Conservation (phyloP, 2,888 invertebrate genomes). For the Pilophorus perplexus region DNA sequence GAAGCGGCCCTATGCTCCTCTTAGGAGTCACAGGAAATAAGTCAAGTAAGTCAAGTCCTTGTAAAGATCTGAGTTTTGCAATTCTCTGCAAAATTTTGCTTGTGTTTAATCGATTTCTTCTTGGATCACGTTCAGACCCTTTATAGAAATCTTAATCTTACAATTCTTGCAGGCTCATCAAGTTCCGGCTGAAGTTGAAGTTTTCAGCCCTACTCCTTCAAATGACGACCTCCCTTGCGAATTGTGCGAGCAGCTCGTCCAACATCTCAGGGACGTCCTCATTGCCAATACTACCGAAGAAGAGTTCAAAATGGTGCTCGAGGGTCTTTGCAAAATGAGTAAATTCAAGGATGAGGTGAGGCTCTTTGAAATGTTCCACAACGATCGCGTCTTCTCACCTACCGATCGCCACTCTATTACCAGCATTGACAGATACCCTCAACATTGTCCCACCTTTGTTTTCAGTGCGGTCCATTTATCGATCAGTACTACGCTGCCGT, state of each 20-base stretch:
- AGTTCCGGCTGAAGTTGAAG: constrained; percentile 1
- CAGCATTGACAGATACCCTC: too few relatives aligned
- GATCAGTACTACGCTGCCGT: constrained; percentile 74
- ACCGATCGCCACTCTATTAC: too few relatives aligned
- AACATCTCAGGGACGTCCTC: constrained; percentile 74
- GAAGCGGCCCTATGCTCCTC: too few relatives aligned
- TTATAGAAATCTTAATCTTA: background rate
- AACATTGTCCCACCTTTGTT: too few relatives aligned
- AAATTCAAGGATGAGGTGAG: constrained; percentile 64
- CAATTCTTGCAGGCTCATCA: background rate
- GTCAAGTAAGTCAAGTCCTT: too few relatives aligned
- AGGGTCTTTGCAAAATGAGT: constrained; percentile 71
- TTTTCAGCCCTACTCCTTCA: background rate
- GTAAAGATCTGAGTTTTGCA: too few relatives aligned
- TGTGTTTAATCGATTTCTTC: too few relatives aligned
- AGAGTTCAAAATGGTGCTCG: constrained; percentile 71
- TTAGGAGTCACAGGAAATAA: too few relatives aligned
- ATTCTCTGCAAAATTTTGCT: too few relatives aligned
- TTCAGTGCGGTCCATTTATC: constrained; percentile 67
- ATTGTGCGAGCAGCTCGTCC: constrained; percentile 77
- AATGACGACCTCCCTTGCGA: constrained; percentile 73
- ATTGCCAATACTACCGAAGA: constrained; percentile 80
- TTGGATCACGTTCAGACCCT: too few relatives aligned
- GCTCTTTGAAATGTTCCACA: too few relatives aligned
- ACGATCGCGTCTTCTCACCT: too few relatives aligned